Base-by-base conservation (phyloP, 2,113 vertebrate genomes). In the Atractosteus spatula region DNA sequence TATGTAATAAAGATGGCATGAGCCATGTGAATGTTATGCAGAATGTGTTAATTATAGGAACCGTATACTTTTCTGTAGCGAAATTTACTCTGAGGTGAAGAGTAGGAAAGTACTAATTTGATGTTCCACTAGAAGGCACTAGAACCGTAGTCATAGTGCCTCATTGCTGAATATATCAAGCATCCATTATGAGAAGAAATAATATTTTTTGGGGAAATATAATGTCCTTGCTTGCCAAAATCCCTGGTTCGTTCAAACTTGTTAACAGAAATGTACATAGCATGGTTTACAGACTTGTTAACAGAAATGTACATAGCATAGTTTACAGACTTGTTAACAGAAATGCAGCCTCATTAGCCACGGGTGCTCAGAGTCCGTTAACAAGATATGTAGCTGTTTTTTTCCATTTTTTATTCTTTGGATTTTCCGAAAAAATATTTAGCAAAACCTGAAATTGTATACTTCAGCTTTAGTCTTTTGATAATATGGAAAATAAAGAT, bases 61-160 rank as follows among this genome's bases (percentile, higher is more conserved):
- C 47, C 47, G 2, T 51, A 51, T 51, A 7, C 5, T 10, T 10
- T 51, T 51, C 47, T 51, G 47, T 51, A 1, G 47, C 47, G 1
- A 10, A 10, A 51, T 5, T 51, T 51, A 10, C 47, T 7, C 47
- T 2, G 5, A 51, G 10, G 47, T 10, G 10, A 10, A 51, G 5
- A 5, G 5, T 51, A 10, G 47, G 2, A 51, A 51, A 51, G 47
- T 10, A 51, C 47, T 51, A 55, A 12, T 41, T 13, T 16, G 55
- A 8, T 62, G 12, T 6, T 11, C 70, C 79, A 81, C 79, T 71
- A 79, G 81, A 73, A 69, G 81, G 81, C 79, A 74, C 55, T 74
- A 56, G 72, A 51, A 55, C 62, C 69, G 63, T 69, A 66, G 6
- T 63, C 42, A 55, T 56, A 51, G 43, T 7, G 6, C 17, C 6